Percentiles rank a stretch among this genome's conserved stretches.
These are phyloP conservation scores for Watsonalla cultraria DNA, from an alignment of 2,888 invertebrate species.

Conservation along the genomic window DNA sequence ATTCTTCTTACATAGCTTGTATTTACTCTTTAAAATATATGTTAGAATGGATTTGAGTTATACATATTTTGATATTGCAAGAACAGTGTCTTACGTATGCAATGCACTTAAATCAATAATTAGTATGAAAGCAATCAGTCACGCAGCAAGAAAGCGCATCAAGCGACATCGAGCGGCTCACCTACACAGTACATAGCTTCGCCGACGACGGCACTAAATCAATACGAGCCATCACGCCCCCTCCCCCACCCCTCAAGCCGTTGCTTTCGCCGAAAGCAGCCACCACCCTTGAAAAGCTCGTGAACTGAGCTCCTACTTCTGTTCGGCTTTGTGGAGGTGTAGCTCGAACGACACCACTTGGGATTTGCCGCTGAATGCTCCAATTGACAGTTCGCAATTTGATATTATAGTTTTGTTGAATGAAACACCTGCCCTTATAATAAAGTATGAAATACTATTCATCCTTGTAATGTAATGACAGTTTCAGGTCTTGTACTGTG, in stretches of 20 bases:
- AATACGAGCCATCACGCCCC: constrained; percentile 78
- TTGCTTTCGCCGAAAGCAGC: constrained; percentile 75
- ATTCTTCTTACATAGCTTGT: no score
- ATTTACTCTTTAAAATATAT: no score
- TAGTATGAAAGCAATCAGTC: constrained; percentile 6
- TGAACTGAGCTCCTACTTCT: constrained; percentile 79
- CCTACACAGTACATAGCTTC: constrained; percentile 73
- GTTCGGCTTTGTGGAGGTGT: constrained; percentile 77
- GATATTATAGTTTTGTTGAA: constrained; percentile 37
- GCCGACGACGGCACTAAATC: constrained; percentile 80
- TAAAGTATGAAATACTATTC: constrained; percentile 1
- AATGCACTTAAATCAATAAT: background rate
- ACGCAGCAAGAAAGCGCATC: constrained; percentile 71
- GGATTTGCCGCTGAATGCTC: constrained; percentile 63
- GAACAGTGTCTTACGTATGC: no score
- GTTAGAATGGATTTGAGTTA: no score
- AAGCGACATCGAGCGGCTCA: constrained; percentile 65
- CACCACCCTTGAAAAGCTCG: constrained; percentile 79
- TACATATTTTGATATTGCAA: no score
- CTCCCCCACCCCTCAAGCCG: constrained; percentile 51
- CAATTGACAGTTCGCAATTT: constrained; percentile 71
- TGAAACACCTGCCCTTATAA: constrained; percentile 12
- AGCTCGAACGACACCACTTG: constrained; percentile 71
- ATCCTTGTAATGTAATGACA: no score
- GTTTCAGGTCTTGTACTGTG: no score